Evolutionary conservation across 2,797 vertebrate genomes (phyloP).

Genomic region (Loriculus beryllinus): DNA sequence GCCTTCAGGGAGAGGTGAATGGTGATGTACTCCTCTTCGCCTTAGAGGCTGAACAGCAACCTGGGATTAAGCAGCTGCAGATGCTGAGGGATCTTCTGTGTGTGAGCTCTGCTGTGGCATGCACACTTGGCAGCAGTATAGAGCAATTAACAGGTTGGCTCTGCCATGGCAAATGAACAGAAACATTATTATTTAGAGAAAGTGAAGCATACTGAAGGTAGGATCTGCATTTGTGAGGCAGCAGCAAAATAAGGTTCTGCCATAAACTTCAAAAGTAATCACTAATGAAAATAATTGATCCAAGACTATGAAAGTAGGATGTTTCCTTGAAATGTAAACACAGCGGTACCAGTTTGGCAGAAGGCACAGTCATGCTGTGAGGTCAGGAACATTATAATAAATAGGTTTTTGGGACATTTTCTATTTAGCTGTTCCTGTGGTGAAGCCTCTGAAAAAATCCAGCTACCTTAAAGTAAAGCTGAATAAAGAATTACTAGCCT

Average conservation of each 20-base stretch:
- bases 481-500: background rate
- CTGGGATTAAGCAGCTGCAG: background rate
- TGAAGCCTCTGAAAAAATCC: background rate
- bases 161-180: background rate
- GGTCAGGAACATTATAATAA: background rate
- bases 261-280: background rate
- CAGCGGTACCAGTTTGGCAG: background rate
- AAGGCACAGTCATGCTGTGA: background rate
- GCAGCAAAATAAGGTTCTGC: background rate
- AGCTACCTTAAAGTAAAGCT: background rate
- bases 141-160: background rate
- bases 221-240: background rate
- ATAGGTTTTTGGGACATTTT: background rate
- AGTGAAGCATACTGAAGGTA: fast-evolving
- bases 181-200: fast-evolving
- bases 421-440: background rate
- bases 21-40: background rate
- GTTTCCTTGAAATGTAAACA: background rate
- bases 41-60: background rate
- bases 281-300: background rate
- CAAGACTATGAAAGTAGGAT: background rate
- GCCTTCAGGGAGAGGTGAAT: background rate
- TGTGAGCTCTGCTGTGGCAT: background rate
- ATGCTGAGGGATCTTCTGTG: background rate
- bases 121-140: background rate